These are phyloP conservation scores for Pantherophis alleghaniensis DNA, from an alignment of 2,797 vertebrate species.

Conservation along the genomic window DNA sequence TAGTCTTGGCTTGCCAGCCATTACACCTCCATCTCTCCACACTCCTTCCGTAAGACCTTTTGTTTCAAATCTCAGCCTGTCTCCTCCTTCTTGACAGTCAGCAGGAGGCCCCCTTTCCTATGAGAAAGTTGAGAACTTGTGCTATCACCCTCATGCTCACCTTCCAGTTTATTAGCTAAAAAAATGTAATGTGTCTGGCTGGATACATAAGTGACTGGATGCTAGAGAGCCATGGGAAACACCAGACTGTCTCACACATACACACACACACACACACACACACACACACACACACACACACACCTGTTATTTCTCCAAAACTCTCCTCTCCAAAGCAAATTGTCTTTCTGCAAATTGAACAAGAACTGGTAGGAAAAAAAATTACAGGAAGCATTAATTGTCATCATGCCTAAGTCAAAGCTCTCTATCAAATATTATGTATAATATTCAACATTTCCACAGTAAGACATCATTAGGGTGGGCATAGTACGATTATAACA, in stretches of 20 bases:
- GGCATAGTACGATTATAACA: background rate
- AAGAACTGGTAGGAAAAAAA: background rate
- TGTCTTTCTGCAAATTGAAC: background rate
- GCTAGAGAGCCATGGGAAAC: background rate
- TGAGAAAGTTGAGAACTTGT: background rate
- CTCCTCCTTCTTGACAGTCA: background rate
- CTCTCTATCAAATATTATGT: background rate
- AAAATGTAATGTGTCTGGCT: background rate
- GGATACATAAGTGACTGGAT: background rate
- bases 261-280: background rate
- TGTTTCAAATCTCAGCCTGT: background rate
- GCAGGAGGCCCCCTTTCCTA: background rate
- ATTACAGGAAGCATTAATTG: background rate
- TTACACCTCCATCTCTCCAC: background rate
- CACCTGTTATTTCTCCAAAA: background rate
- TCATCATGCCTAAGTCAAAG: background rate
- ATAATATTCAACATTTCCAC: background rate
- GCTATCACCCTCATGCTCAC: background rate
- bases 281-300: background rate
- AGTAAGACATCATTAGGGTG: background rate
- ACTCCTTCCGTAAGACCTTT: background rate
- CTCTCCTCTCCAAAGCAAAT: background rate
- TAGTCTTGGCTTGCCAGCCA: background rate
- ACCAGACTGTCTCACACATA: background rate
- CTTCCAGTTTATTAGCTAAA: background rate